A percentile compares a stretch with the other conserved stretches of the same genome.
These are phyloP conservation scores for Neoscelio sp. DNA, from an alignment of 2,888 invertebrate species.

Conservation along the genomic window DNA sequence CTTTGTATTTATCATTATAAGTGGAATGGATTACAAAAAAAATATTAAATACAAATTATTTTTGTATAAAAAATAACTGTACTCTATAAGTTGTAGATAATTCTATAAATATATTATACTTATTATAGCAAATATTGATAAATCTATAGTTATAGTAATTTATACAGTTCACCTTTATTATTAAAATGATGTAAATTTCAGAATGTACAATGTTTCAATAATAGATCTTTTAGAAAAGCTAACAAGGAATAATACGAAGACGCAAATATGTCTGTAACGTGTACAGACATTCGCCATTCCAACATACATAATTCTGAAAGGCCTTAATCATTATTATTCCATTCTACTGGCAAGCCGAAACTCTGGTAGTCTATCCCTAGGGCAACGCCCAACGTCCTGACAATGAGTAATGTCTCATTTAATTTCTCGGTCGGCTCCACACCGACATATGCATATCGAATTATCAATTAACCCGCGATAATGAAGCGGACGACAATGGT, in stretches of 20 bases:
- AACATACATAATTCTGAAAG: constrained; percentile 5
- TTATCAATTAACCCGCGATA: constrained; percentile 73
- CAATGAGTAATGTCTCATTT: constrained; percentile 64
- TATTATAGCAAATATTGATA: too few relatives aligned
- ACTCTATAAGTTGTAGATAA: too few relatives aligned
- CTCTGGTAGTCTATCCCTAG: constrained; percentile 40
- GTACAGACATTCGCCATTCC: constrained; percentile 5
- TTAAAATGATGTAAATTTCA: background rate
- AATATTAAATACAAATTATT: too few relatives aligned
- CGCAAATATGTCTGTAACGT: constrained; percentile 6
- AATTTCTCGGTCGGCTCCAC: constrained; percentile 59
- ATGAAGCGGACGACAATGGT: constrained; percentile 71
- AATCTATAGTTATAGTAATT: too few relatives aligned
- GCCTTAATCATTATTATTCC: constrained; percentile 44
- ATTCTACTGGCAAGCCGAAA: constrained; percentile 28
- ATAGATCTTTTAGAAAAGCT: constrained; percentile 2
- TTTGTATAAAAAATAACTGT: too few relatives aligned
- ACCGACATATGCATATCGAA: constrained; percentile 66
- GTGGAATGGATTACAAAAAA: too few relatives aligned
- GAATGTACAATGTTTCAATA: background rate
- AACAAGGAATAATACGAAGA: constrained; percentile 17
- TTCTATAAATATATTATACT: too few relatives aligned
- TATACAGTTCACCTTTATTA: too few relatives aligned
- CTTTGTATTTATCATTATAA: too few relatives aligned
- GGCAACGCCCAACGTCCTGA: constrained; percentile 47